A percentile compares a stretch with the other conserved stretches of the same genome.
Evolutionary conservation across 92 coral and sea anemone species (phyloP).

Genomic region (Umimayanthus kanabou): DNA sequence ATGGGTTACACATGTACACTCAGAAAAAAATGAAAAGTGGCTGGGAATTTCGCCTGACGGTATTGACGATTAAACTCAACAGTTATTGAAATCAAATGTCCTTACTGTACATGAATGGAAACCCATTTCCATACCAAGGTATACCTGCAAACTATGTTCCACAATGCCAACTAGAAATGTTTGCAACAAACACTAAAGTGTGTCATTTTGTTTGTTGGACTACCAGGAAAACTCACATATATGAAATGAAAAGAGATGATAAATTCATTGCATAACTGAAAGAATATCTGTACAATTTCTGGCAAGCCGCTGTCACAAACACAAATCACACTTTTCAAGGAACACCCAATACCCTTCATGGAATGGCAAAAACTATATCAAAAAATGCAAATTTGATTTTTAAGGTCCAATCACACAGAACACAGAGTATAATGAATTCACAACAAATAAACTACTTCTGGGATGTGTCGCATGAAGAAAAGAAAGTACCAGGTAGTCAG

Average conservation of each 20-base stretch:
- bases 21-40: slow-evolving; percentile 30
- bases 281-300: neutral
- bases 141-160: neutral
- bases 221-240: neutral
- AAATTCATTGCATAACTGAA: neutral
- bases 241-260: neutral
- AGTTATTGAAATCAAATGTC: slow-evolving; percentile 42
- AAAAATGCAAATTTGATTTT: neutral
- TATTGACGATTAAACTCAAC: slow-evolving; percentile 1
- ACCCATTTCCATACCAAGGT: neutral
- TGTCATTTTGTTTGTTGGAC: slow-evolving; percentile 1
- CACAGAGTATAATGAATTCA: slow-evolving; percentile 1
- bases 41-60: slow-evolving; percentile 59
- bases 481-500: neutral
- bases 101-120: slow-evolving; percentile 1
- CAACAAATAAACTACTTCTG: neutral
- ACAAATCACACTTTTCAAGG: neutral
- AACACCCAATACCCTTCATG: neutral
- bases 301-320: neutral
- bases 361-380: neutral
- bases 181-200: neutral
- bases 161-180: neutral
- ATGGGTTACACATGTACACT: slow-evolving; percentile 34
- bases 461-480: neutral
- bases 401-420: neutral